Base-by-base conservation (phyloP, 2,113 vertebrate species). In the Pao palembangensis region DNA sequence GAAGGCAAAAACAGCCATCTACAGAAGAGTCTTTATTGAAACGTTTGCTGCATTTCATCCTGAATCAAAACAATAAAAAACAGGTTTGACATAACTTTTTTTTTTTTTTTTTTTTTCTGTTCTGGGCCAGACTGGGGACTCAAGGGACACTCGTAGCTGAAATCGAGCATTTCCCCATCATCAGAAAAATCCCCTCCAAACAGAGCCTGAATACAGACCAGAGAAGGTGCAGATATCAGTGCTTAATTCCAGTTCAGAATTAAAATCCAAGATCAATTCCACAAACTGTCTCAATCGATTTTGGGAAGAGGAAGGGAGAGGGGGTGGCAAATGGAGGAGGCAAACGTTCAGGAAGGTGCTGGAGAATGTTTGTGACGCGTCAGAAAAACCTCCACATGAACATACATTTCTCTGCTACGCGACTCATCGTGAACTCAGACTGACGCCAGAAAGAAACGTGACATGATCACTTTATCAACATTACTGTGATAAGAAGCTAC, bases 1-100 rank as follows among this genome's bases (percentile, higher is more conserved):
- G 58, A 61, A 74, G 67, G 78, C 63, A 61, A 75, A 41, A 42
- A 42, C 16, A 42, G 2, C 77, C 17, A 2, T 64, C 34, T 61
- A 53, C 57, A 56, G 60, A 42, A 55, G 47, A 31, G 72, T 60
- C 67, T 89, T 89, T 87, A 87, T 75, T 85, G 48, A 73, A 75
- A 69, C 69, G 58, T 50, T 56, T 48, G 44, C 73, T 51, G 55
- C 51, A 64, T 76, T 80, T 76, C 67, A 75, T 64, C 61, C 65
- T 55, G n/a, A 82, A 75, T 67, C 51, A 63, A 16, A 82, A 68
- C 43, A 67, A 52, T 38, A 49, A 47, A 46, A 61, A 64, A 59
- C 4, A 23, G 0, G 23, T 57, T 69, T 5, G 76, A 69, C 68
- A 63, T 71, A 67, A 84, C 63, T n/a, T 57, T 5, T 42, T 51